These are phyloP conservation scores for Bovichtus variegatus DNA, from an alignment of 2,797 vertebrate species.

Conservation along the genomic window DNA sequence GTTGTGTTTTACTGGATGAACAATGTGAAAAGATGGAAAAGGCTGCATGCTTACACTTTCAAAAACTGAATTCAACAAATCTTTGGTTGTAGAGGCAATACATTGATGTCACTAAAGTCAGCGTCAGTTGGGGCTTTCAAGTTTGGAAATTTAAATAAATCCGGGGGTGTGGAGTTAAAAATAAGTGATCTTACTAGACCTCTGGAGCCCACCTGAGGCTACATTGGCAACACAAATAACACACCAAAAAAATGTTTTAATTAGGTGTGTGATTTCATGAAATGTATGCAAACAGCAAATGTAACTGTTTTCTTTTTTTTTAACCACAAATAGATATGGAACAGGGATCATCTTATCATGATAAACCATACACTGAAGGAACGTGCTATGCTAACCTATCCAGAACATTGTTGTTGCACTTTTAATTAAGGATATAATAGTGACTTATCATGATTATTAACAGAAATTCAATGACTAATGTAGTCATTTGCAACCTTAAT, in stretches of 20 bases:
- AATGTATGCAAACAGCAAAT: no score
- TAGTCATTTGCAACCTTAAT: neutral
- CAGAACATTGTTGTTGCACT: neutral
- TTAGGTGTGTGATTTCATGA: no score
- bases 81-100: neutral
- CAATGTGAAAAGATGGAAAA: neutral
- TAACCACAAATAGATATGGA: neutral
- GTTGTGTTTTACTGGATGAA: neutral
- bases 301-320: no score
- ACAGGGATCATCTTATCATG: neutral
- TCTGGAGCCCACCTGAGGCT: neutral
- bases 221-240: neutral
- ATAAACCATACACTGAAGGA: neutral
- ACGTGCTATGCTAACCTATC: neutral
- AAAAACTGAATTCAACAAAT: neutral
- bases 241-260: no score
- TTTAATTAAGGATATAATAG: no score
- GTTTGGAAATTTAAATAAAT: neutral
- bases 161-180: neutral
- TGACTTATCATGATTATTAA: neutral
- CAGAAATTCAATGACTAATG: neutral
- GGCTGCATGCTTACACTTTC: no score
- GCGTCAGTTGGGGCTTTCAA: neutral
- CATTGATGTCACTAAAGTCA: neutral
- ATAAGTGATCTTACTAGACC: neutral